Conservation (phyloP, 1,140 invertebrate genomes). For the Pectinophora gossypiella region DNA sequence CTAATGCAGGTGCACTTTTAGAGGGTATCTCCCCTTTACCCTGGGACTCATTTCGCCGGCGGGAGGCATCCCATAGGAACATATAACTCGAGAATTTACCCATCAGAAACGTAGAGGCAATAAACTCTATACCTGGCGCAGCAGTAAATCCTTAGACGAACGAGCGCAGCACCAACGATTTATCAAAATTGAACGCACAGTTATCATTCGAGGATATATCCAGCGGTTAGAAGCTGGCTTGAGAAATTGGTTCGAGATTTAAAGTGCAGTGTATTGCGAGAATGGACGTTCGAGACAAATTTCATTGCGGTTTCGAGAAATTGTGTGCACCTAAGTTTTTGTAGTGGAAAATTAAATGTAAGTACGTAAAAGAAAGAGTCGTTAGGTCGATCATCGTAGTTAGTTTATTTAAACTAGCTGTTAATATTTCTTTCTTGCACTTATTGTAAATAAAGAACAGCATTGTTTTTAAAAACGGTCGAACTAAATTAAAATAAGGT, state of each 20-base stretch:
- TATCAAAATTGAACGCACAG: not conserved
- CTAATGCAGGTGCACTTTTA: conserved; percentile 1
- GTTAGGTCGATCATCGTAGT: too few species aligned
- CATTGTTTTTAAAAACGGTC: too few species aligned
- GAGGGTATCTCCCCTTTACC: conserved; percentile 20
- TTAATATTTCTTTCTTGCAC: too few species aligned
- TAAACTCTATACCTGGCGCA: conserved; percentile 15
- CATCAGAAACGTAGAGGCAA: conserved; percentile 25
- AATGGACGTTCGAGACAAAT: too few species aligned
- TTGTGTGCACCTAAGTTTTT: too few species aligned
- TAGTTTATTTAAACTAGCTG: too few species aligned
- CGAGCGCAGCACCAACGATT: not conserved
- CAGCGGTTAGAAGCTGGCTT: not conserved
- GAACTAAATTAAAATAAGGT: too few species aligned
- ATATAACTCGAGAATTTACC: conserved; percentile 31
- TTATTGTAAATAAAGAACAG: too few species aligned
- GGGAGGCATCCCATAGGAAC: conserved; percentile 25
- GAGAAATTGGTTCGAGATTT: not conserved
- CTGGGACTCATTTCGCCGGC: conserved; percentile 36
- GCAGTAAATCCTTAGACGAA: conserved; percentile 17
- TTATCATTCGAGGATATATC: not conserved
- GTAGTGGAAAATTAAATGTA: too few species aligned
- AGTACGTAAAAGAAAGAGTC: too few species aligned
- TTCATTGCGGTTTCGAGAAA: too few species aligned
- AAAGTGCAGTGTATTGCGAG: not conserved